Conservation (phyloP, 2,113 vertebrate species). For the Thunnus maccoyii region DNA sequence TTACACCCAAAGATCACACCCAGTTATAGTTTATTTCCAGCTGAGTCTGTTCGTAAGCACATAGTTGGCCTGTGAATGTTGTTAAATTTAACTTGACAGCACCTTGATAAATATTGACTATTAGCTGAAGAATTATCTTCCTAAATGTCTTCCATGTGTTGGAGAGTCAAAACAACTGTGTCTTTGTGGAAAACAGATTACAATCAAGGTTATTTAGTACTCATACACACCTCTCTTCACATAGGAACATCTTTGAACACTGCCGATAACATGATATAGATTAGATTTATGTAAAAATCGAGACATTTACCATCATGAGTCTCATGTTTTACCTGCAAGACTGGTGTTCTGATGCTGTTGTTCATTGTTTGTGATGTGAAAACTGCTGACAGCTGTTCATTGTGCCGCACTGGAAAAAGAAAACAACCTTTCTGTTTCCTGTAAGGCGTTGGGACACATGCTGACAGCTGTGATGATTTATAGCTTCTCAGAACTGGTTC, state of each 20-base stretch:
- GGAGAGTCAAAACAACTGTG: slow-evolving; percentile 17
- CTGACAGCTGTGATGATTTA: too few species aligned
- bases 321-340: too few species aligned
- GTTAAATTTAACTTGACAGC: slow-evolving; percentile 13
- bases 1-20: slow-evolving; percentile 11
- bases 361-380: too few species aligned
- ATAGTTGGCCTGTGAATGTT: not conserved
- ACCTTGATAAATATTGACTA: slow-evolving; percentile 15
- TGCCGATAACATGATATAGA: not conserved
- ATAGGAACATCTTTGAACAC: not conserved
- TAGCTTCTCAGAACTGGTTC: too few species aligned
- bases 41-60: not conserved
- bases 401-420: too few species aligned
- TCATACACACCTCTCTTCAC: not conserved
- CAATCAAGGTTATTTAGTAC: not conserved
- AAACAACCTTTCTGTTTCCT: too few species aligned
- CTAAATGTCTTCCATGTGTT: slow-evolving; percentile 12
- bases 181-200: slow-evolving; percentile 2
- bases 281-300: too few species aligned
- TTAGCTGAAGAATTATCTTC: slow-evolving; percentile 5
- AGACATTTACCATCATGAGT: too few species aligned
- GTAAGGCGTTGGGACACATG: too few species aligned
- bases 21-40: slow-evolving; percentile 11
- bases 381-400: too few species aligned
- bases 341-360: too few species aligned